Percentiles rank a stretch among this genome's conserved stretches.
These are phyloP conservation scores for Idaea biselata DNA, from an alignment of 2,888 invertebrate genomes.

Conservation along the genomic window DNA sequence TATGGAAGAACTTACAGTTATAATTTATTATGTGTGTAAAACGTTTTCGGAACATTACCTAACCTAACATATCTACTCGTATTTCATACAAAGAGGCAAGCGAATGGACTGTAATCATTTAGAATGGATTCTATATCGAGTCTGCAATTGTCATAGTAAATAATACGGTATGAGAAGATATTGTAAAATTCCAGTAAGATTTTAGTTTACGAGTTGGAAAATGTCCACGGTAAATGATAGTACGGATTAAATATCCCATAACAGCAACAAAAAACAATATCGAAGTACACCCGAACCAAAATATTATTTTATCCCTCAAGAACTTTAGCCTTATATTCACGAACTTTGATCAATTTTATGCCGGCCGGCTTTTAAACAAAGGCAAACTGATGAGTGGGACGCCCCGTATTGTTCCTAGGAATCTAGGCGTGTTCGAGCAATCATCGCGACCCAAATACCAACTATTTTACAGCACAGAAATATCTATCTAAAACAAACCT, in stretches of 20 bases:
- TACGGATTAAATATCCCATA: too few relatives aligned
- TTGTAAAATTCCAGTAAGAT: background rate
- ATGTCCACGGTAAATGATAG: too few relatives aligned
- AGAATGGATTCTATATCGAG: background rate
- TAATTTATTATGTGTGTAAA: background rate
- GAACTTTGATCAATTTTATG: constrained; percentile 17
- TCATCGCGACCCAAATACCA: constrained; percentile 65
- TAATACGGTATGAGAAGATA: background rate
- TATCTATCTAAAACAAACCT: background rate
- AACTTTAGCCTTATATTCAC: constrained; percentile 6
- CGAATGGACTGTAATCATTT: background rate
- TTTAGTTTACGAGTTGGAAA: background rate
- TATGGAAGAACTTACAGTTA: background rate
- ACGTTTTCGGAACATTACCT: background rate
- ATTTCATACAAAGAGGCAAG: background rate
- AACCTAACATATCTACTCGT: background rate
- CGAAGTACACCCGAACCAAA: background rate
- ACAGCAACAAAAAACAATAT: background rate
- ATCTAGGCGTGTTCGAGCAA: constrained; percentile 56
- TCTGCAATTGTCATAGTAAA: background rate
- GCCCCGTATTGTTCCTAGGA: constrained; percentile 50
- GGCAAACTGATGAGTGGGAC: constrained; percentile 48
- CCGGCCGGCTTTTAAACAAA: constrained; percentile 48
- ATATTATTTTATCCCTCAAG: background rate
- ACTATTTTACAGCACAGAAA: constrained; percentile 8